Base-by-base conservation (phyloP, 2,888 invertebrate species). In the Brachycybe producta region DNA sequence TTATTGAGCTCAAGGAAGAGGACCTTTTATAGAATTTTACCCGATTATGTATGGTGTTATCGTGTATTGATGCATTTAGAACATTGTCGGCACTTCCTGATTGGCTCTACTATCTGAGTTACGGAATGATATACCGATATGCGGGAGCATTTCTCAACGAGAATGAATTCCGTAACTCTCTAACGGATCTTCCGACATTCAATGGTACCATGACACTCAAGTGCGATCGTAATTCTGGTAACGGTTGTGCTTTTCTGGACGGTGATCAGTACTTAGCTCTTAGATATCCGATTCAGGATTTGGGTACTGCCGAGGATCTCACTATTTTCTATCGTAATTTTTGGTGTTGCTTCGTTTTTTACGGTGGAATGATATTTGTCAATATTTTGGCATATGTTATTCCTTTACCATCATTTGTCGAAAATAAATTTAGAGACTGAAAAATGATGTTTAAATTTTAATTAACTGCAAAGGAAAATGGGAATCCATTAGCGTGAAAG, bases 331-430 rank as follows among this genome's bases (percentile, higher is more conserved):
- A 54, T 51, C 41, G 53, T 45, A 88, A 90, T 70, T 74, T 90
- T 49, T 80, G 84, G 0, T 76, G 87, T 24, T 80, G 84, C 0
- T 79, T 87, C 55, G 85, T 84, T 0, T 90, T 90, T 61, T 79
- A 86, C 0, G 69, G 83, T 0, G 85, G 84, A 1, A 75, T 87
- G 58, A 79, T 84, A 55, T 74, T 87, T 41, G 74, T 88, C 4
- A 90, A 90, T 64, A 79, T 87, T 65, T 76, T 91, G 54, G 69
- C 90, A 47, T 91, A 90, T 67, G 69, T 88, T 39, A 74, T 90
- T 59, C 90, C 90, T 0, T 67, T 90, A 59, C 88, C 90, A 0
- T 78, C 80, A 28, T 84, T 81, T 62, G 75, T 90, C 13, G 84
- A 84, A 61, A 81, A 83, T 54, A 91, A 91, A 69, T 91, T 90